Base-by-base conservation (phyloP, 2,113 vertebrate species). In the Heliornis fulica region DNA sequence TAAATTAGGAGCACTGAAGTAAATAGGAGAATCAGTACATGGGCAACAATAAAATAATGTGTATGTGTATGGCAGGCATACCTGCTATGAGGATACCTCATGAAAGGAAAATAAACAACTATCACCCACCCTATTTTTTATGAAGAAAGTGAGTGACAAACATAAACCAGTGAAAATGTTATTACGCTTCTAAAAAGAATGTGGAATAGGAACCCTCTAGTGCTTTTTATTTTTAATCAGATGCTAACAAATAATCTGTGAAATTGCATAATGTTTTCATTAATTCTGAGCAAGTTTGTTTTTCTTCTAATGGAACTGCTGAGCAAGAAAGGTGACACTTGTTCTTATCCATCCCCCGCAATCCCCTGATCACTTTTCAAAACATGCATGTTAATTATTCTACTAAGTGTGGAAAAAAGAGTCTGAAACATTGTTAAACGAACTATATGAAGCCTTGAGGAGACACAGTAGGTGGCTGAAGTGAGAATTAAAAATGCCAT, bases 401-500 rank as follows among this genome's bases (percentile, higher is more conserved):
- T 41, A 32, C 48, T 57, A 74, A 90, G 65, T 89, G 71, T 59
- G 38, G 36, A 84, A 83, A 86, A 94, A 83, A 15, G 20, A 84
- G 61, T 75, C 34, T 84, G 45, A 89, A 83, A 88, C 71, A 87
- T 45, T 96, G 64, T 82, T 90, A 84, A 93, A 92, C 3, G 31
- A 46, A 85, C 41, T 69, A 40, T 46, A 36, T 23, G 80, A 71
- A 93, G 65, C 72, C 93, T 96, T 95, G 84, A 96, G 90, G 78
- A 94, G 70, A 76, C 90, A 48, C 90, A 29, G 66, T 92, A 94
- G 95, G 87, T 82, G 85, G 54, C 54, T 94, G 91, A 97, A 88
- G 94, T 87, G 96, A 97, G 89, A 98, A 96, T 97, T 97, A 94
- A 91, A 96, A 83, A 77, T 85, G 82, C 69, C 48, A 38, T 71